These are phyloP conservation scores for Reticulitermes speratus DNA, from an alignment of 1,140 invertebrate genomes.

Conservation along the genomic window DNA sequence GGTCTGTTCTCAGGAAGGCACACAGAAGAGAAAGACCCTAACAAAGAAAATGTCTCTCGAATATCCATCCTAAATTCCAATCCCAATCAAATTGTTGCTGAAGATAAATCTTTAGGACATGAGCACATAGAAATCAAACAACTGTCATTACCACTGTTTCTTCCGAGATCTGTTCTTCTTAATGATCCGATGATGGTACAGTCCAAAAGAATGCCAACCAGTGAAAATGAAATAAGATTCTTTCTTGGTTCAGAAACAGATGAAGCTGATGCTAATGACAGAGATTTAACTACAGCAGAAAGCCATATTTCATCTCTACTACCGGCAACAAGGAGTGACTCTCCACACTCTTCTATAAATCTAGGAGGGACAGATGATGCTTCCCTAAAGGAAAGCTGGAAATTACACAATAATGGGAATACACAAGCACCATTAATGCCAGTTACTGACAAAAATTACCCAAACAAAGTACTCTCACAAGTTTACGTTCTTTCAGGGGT, in stretches of 20 bases:
- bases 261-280: background rate
- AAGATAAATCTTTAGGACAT: background rate
- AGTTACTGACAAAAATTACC: no score
- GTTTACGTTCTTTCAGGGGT: no score
- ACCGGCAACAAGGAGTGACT: background rate
- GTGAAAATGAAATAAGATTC: conserved; percentile 8
- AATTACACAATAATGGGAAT: no score
- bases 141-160: background rate
- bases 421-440: no score
- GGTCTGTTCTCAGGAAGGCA: background rate
- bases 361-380: background rate
- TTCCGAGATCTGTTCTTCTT: background rate
- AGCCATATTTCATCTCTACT: background rate
- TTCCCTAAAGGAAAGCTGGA: no score
- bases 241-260: background rate
- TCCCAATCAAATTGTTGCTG: background rate
- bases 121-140: background rate
- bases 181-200: background rate
- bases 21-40: background rate
- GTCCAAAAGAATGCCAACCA: background rate
- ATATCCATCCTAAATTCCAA: background rate
- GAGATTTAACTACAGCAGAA: background rate
- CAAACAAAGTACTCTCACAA: no score
- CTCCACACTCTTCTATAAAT: no score
- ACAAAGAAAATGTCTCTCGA: background rate